A percentile compares a stretch with the other conserved stretches of the same genome.
These are phyloP conservation scores for Pollenia amentaria DNA, from an alignment of 2,888 invertebrate species.

Conservation along the genomic window DNA sequence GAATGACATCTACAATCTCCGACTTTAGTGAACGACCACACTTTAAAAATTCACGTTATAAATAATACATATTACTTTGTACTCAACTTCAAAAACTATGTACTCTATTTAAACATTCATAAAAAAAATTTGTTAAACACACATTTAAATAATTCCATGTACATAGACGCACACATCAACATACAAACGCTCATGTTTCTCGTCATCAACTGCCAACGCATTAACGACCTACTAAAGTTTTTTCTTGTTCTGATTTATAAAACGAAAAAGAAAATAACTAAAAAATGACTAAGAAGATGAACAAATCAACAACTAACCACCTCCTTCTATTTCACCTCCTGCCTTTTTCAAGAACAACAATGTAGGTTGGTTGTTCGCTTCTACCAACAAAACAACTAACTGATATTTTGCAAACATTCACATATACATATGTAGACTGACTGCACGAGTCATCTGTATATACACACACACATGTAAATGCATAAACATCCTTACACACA, in stretches of 20 bases:
- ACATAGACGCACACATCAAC: constrained; percentile 9
- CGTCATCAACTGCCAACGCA: constrained; percentile 24
- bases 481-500: background rate
- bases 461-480: background rate
- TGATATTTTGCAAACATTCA: background rate
- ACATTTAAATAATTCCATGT: background rate
- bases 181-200: background rate
- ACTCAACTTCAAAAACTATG: too few species aligned
- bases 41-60: too few species aligned
- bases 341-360: constrained; percentile 12
- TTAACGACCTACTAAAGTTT: constrained; percentile 52
- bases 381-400: background rate
- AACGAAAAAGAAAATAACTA: background rate
- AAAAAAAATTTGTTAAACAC: constrained; percentile 5
- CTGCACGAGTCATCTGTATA: background rate
- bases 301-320: constrained; percentile 13
- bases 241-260: constrained; percentile 28
- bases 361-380: background rate
- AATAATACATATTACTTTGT: too few species aligned
- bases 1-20: too few species aligned
- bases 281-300: background rate
- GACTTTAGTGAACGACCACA: too few species aligned
- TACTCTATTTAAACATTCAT: background rate
- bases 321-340: constrained; percentile 28
- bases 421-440: background rate